phyloP scores from a whole-genome alignment of 1,140 invertebrate genomes.

The Stenopsyche tienmushanensis region DNA sequence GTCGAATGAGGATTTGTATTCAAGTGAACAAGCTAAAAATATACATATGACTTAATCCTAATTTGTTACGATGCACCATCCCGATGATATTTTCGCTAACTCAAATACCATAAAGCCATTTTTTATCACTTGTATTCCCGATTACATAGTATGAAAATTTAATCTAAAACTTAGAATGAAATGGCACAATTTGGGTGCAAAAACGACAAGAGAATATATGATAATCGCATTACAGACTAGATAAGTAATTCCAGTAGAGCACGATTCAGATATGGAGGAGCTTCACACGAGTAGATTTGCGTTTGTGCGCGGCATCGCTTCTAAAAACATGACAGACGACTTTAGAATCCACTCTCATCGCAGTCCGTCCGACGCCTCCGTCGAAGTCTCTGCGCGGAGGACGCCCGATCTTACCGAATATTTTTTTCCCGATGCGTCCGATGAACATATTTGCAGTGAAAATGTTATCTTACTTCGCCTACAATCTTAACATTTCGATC shows the following conservation, averaged over 20 bases:
- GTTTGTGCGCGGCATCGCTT: constrained; percentile 33
- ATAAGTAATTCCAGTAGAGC: constrained; percentile 34
- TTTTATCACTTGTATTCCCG: constrained; percentile 40
- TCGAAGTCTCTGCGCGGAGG: not conserved
- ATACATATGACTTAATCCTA: constrained; percentile 41
- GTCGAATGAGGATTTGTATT: constrained; percentile 42
- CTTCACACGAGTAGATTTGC: constrained; percentile 23
- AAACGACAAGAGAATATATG: constrained; percentile 34
- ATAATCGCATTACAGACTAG: constrained; percentile 37
- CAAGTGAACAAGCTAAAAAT: constrained; percentile 42
- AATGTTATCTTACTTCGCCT: constrained; percentile 11
- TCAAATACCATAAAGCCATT: constrained; percentile 42
- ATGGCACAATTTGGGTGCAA: constrained; percentile 41
- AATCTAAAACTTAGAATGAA: constrained; percentile 41
- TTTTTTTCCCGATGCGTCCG: constrained; percentile 9
- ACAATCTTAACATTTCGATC: constrained; percentile 19
- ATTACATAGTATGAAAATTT: constrained; percentile 38
- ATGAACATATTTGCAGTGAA: constrained; percentile 9
- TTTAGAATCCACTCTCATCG: constrained; percentile 26
- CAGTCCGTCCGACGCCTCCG: not conserved
- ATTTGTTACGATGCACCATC: constrained; percentile 42
- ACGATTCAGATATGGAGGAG: constrained; percentile 34
- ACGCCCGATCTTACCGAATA: constrained; percentile 14
- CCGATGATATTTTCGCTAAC: constrained; percentile 41
- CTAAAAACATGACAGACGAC: constrained; percentile 25